These are phyloP conservation scores for silkworm (Bombyx mori) DNA, from an alignment of 1,140 invertebrate genomes.

Conservation along the genomic window ASM3026992v2 NC_085116.1:11862501-11863000, in stretches of 20 bases:
- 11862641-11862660: slow-evolving; percentile 16
- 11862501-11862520: too few relatives aligned
- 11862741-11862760: slow-evolving; percentile 4
- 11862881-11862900: slow-evolving; percentile 47
- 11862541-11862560: too few relatives aligned
- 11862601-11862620: too few relatives aligned
- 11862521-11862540: too few relatives aligned
- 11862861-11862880: slow-evolving; percentile 53
- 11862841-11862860: slow-evolving; percentile 55
- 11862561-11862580: too few relatives aligned
- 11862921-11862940: slow-evolving; percentile 19
- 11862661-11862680: slow-evolving; percentile 51
- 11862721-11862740: slow-evolving; percentile 11
- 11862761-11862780: background rate
- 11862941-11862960: too few relatives aligned
- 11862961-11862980: too few relatives aligned
- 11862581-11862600: too few relatives aligned
- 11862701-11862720: slow-evolving; percentile 26
- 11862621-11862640: too few relatives aligned
- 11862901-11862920: slow-evolving; percentile 47
- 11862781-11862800: background rate
- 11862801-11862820: slow-evolving; percentile 30
- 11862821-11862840: slow-evolving; percentile 50
- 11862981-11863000: too few relatives aligned
- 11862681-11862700: slow-evolving; percentile 44